Percentiles rank a stretch among this genome's conserved stretches.
Evolutionary conservation across 2,888 invertebrate species (phyloP).

Genomic region (Meganola albula): DNA sequence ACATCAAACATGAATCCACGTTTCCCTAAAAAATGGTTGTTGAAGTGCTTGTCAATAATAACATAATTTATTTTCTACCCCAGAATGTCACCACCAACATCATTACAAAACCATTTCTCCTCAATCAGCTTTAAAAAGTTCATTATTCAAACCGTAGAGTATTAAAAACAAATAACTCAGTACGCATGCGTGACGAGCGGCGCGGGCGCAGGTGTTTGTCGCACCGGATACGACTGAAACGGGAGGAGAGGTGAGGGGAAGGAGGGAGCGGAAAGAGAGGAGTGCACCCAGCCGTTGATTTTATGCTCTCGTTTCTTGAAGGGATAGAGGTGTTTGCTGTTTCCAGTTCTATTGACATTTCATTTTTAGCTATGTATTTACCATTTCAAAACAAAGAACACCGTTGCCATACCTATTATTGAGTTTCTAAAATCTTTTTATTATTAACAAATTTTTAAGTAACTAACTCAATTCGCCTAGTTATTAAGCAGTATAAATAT

Average conservation of each 20-base stretch:
- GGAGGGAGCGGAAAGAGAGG: slow-evolving; percentile 18
- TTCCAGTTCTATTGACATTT: too few relatives aligned
- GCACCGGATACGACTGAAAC: slow-evolving; percentile 68
- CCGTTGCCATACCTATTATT: too few relatives aligned
- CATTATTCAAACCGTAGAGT: slow-evolving; percentile 56
- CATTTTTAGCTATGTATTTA: too few relatives aligned
- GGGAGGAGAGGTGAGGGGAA: slow-evolving; percentile 15
- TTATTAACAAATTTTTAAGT: too few relatives aligned
- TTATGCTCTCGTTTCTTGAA: slow-evolving; percentile 24
- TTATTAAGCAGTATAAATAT: too few relatives aligned
- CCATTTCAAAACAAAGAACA: too few relatives aligned
- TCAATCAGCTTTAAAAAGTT: slow-evolving; percentile 56
- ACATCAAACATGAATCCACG: too few relatives aligned
- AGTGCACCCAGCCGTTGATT: slow-evolving; percentile 29
- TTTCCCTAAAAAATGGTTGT: too few relatives aligned
- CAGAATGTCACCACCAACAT: slow-evolving; percentile 13
- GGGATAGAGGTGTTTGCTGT: background rate
- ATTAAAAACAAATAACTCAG: slow-evolving; percentile 68
- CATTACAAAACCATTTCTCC: slow-evolving; percentile 40
- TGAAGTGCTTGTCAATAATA: too few relatives aligned
- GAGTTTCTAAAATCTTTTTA: too few relatives aligned
- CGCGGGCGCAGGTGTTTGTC: slow-evolving; percentile 70
- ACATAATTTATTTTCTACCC: too few relatives aligned
- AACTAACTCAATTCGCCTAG: too few relatives aligned
- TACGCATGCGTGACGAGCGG: slow-evolving; percentile 35